These are phyloP conservation scores for Drosophila ambigua DNA, from an alignment of 1,140 invertebrate species.

Conservation along the genomic window DNA sequence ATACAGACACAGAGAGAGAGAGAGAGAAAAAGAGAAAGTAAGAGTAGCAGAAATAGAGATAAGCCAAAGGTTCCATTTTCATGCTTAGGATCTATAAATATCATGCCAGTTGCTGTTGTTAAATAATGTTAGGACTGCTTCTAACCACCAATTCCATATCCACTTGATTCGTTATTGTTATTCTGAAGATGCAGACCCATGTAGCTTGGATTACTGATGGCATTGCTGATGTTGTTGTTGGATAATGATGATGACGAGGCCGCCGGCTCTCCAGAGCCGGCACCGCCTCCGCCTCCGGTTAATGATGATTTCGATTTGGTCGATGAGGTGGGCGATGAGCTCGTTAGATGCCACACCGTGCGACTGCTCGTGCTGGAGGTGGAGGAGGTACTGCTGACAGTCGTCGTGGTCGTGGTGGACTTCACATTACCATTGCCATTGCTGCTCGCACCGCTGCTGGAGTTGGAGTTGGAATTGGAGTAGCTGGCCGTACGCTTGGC, in stretches of 20 bases:
- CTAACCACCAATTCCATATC: constrained; percentile 77
- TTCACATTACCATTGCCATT: constrained; percentile 75
- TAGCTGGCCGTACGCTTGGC: constrained; percentile 57
- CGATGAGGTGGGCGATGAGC: constrained; percentile 68
- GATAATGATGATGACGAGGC: too few species aligned
- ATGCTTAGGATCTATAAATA: constrained; percentile 7
- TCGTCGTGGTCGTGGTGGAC: constrained; percentile 44
- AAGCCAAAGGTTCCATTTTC: constrained; percentile 15
- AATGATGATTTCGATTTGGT: constrained; percentile 73
- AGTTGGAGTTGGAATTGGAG: constrained; percentile 25
- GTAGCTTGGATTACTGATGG: constrained; percentile 84
- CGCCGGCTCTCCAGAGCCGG: constrained; percentile 54
- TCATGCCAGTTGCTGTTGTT: constrained; percentile 7
- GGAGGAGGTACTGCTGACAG: constrained; percentile 38
- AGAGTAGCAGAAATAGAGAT: not conserved
- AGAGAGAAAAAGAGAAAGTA: not conserved
- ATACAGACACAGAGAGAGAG: constrained; percentile 19
- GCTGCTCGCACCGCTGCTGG: constrained; percentile 74
- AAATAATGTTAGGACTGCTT: constrained; percentile 31
- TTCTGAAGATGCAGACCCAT: constrained; percentile 77
- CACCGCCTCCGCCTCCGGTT: constrained; percentile 5
- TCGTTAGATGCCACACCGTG: constrained; percentile 81
- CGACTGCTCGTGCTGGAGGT: constrained; percentile 63
- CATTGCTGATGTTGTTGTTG: constrained; percentile 54
- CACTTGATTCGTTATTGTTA: constrained; percentile 79